These are phyloP conservation scores for Encarsia formosa DNA, from an alignment of 2,888 invertebrate species.

Conservation along the genomic window DNA sequence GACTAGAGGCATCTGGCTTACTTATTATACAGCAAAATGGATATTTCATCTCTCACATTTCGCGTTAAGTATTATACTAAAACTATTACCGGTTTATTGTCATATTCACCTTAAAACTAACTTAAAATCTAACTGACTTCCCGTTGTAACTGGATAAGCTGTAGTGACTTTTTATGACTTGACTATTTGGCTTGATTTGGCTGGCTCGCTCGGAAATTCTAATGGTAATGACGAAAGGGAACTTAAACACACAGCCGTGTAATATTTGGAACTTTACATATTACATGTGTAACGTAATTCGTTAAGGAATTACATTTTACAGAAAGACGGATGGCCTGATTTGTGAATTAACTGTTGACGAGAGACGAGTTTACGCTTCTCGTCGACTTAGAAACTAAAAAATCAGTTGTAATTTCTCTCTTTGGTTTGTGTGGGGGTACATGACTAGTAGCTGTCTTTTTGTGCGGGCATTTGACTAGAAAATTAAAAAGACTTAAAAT, in stretches of 20 bases:
- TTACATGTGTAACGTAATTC: conserved; percentile 12
- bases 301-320: not conserved
- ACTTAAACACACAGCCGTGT: no score
- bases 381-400: conserved; percentile 18
- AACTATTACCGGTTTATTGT: conserved; percentile 24
- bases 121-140: no score
- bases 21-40: not conserved
- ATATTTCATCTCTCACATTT: not conserved
- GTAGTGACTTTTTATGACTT: no score
- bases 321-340: conserved; percentile 28
- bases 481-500: not conserved
- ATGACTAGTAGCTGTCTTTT: conserved; percentile 30
- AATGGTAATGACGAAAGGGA: not conserved
- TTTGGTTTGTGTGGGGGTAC: not conserved
- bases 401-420: conserved; percentile 21
- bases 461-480: conserved; percentile 24
- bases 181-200: not conserved
- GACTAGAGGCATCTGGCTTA: conserved; percentile 13
- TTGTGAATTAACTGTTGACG: conserved; percentile 10
- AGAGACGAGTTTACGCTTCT: not conserved
- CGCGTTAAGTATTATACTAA: not conserved
- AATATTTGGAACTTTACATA: conserved; percentile 29
- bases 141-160: no score
- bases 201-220: not conserved
- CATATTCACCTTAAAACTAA: no score